phyloP scores from a whole-genome alignment of 2,888 invertebrate genomes.

The Drosophila meridiana region DNA sequence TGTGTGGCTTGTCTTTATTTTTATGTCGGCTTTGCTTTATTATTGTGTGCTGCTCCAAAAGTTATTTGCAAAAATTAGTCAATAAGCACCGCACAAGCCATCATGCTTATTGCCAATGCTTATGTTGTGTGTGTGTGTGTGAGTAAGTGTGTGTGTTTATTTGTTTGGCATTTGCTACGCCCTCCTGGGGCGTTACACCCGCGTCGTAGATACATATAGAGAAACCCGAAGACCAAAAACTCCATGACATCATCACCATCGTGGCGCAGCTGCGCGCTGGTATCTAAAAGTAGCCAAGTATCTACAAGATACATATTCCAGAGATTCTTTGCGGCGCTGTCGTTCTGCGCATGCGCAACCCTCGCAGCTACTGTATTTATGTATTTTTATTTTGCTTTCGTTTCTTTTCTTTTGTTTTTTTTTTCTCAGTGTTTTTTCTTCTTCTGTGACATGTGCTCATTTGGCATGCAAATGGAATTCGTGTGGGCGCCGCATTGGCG shows the following conservation, averaged over 20 bases:
- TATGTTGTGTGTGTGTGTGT: constrained; percentile 35
- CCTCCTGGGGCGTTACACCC: constrained; percentile 65
- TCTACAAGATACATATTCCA: constrained; percentile 49
- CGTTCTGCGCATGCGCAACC: constrained; percentile 73
- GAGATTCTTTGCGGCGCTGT: constrained; percentile 43
- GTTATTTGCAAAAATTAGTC: constrained; percentile 80
- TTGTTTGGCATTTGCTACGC: constrained; percentile 75
- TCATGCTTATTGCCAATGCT: constrained; percentile 58
- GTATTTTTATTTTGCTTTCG: constrained; percentile 23
- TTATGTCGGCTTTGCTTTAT: constrained; percentile 58
- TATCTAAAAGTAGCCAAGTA: constrained; percentile 42
- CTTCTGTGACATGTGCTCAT: constrained; percentile 52
- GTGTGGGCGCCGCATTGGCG: constrained; percentile 56
- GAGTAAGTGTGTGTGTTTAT: constrained; percentile 35
- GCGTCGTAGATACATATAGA: constrained; percentile 33
- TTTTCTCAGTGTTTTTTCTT: background rate
- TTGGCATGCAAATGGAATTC: constrained; percentile 64
- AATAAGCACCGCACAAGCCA: constrained; percentile 47
- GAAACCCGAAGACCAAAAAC: constrained; percentile 10
- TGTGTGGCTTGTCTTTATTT: constrained; percentile 45
- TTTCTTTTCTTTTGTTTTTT: background rate
- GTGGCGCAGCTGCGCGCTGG: constrained; percentile 53
- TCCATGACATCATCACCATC: constrained; percentile 65
- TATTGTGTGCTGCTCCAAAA: constrained; percentile 63
- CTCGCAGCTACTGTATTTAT: constrained; percentile 61